A percentile compares a stretch with the other conserved stretches of the same genome.
These are phyloP conservation scores for Athalia rosae DNA, from an alignment of 2,888 invertebrate species.

Conservation along the genomic window DNA sequence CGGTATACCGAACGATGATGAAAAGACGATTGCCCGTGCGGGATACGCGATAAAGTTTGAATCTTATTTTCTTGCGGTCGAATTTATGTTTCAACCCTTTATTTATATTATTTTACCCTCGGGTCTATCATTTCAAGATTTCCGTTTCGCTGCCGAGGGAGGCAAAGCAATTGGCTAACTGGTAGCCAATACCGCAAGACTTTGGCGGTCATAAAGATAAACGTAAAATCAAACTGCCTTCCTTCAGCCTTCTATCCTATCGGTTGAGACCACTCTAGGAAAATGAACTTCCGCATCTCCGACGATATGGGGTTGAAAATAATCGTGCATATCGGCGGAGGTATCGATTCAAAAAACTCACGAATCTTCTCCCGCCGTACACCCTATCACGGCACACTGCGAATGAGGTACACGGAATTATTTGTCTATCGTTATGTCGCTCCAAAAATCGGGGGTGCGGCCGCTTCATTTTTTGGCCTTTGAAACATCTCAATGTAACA, in stretches of 20 bases:
- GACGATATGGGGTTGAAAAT: not conserved
- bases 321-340: not conserved
- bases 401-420: too few relatives aligned
- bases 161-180: slow-evolving; percentile 32
- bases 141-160: slow-evolving; percentile 6
- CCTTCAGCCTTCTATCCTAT: slow-evolving; percentile 29
- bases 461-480: too few relatives aligned
- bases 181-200: slow-evolving; percentile 46
- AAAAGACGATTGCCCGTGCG: too few relatives aligned
- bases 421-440: too few relatives aligned
- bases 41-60: not conserved
- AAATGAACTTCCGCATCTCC: slow-evolving; percentile 56
- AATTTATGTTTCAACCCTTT: slow-evolving; percentile 8
- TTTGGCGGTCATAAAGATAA: slow-evolving; percentile 60
- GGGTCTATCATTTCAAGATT: slow-evolving; percentile 25
- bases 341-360: not conserved
- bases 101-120: not conserved
- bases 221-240: slow-evolving; percentile 68
- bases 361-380: too few relatives aligned
- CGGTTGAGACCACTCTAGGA: slow-evolving; percentile 52
- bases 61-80: slow-evolving; percentile 1
- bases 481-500: too few relatives aligned
- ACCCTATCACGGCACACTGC: too few relatives aligned
- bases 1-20: too few relatives aligned
- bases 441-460: too few relatives aligned